phyloP scores from a whole-genome alignment of 2,888 invertebrate species.

The Hirudinaria manillensis region DNA sequence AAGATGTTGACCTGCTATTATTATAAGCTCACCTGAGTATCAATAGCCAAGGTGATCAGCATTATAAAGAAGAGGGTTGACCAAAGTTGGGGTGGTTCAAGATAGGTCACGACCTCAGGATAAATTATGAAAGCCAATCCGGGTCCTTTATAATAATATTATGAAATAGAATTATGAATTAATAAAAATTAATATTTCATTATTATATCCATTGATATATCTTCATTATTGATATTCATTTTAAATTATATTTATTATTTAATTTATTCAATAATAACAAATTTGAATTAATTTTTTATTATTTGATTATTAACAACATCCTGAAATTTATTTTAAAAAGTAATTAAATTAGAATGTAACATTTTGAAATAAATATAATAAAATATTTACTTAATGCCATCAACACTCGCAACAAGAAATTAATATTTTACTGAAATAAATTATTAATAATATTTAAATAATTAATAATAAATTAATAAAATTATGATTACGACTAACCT shows the following conservation, averaged over 20 bases:
- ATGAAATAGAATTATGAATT: background rate
- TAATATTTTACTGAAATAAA: too few relatives aligned
- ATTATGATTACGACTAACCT: slow-evolving; percentile 29
- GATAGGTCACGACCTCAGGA: slow-evolving; percentile 47
- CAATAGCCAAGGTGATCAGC: slow-evolving; percentile 40
- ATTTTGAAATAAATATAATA: too few relatives aligned
- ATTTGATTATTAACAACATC: too few relatives aligned
- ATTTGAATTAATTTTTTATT: too few relatives aligned
- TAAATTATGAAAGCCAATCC: slow-evolving; percentile 49
- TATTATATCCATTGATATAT: background rate
- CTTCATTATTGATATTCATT: background rate
- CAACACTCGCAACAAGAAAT: too few relatives aligned
- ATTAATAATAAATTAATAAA: background rate
- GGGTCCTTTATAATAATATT: slow-evolving; percentile 42
- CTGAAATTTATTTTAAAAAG: too few relatives aligned
- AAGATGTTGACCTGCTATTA: background rate
- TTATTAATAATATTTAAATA: too few relatives aligned
- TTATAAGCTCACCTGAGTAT: slow-evolving; percentile 37
- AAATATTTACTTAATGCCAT: too few relatives aligned
- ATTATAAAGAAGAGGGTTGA: slow-evolving; percentile 46
- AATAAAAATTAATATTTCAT: background rate
- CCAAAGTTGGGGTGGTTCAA: slow-evolving; percentile 48
- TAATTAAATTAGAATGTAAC: too few relatives aligned
- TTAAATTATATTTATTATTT: background rate
- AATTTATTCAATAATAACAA: too few relatives aligned